These are phyloP conservation scores for Hypomesus transpacificus DNA, from an alignment of 2,113 vertebrate species.

Conservation along the genomic window DNA sequence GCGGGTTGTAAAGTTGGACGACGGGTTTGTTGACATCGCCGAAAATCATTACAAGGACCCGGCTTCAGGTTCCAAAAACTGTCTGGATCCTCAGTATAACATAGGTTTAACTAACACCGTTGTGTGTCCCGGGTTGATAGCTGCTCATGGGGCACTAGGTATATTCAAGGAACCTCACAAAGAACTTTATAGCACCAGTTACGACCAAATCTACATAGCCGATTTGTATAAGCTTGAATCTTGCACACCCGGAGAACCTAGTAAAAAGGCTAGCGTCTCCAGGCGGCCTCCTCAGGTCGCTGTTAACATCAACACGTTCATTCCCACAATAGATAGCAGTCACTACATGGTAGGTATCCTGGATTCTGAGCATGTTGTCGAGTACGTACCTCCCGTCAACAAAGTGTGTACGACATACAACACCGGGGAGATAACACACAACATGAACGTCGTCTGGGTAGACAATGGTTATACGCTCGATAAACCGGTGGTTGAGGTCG, in stretches of 20 bases:
- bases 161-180: constrained; percentile 5
- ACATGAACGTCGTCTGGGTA: neutral
- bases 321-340: neutral
- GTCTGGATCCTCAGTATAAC: neutral
- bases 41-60: neutral
- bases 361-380: neutral
- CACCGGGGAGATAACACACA: neutral
- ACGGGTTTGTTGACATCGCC: neutral
- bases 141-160: neutral
- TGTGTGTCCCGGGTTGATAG: neutral
- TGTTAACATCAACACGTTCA: neutral
- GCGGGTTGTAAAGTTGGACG: too few relatives aligned
- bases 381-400: neutral
- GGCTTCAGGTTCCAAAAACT: neutral
- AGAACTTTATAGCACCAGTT: neutral
- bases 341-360: neutral
- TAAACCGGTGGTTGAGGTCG: neutral
- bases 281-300: neutral
- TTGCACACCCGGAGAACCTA: neutral
- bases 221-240: neutral
- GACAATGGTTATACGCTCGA: neutral
- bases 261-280: neutral
- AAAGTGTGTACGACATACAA: neutral
- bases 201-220: neutral
- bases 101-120: neutral